Base-by-base conservation (phyloP, 2,888 invertebrate species). In the Diaperis boleti region DNA sequence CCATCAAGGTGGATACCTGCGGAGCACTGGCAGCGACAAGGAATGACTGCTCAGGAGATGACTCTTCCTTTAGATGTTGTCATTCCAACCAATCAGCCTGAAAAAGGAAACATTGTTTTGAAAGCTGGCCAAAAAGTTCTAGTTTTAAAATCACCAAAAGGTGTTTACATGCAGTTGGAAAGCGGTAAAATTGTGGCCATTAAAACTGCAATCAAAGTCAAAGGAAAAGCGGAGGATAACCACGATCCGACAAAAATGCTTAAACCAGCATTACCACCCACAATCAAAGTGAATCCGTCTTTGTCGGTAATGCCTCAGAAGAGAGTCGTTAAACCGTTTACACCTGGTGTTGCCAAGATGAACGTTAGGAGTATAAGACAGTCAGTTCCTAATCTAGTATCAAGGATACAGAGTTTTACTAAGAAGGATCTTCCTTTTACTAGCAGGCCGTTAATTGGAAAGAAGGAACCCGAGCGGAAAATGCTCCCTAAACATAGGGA, bases 111-210 rank as follows among this genome's bases (percentile, higher is more conserved):
- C 72, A 95, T 96, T 64, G 92, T 94, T 10, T 84, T 98, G 49
- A 95, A 95, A 77, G 95, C 96, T 0, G 97, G 97, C 0, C 95
- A 97, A 79, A 89, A 95, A 71, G 96, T 98, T 0, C 91, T 96
- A 86, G 95, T 98, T 2, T 85, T 98, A 31, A 95, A 96, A 80
- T 96, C 96, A 4, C 92, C 95, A 0, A 96, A 96, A 81, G 97
- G 97, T 42, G 96, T 97, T 69, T 97, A 97, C 82, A 94, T 98
- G 89, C 93, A 96, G 74, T 83, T 96, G 39, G 94, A 95, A 76
- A 95, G 94, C 71, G 96, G 96, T 18, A 95, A 96, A 82, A 95
- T 97, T 64, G 95, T 97, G 68, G 95, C 96, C 15, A 95, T 97
- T 71, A 89, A 91, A 75, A 91, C 91, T 0, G 89, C 91, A 0